Evolutionary conservation across 1,140 invertebrate genomes (phyloP).

Genomic region (Nebria ingens): DNA sequence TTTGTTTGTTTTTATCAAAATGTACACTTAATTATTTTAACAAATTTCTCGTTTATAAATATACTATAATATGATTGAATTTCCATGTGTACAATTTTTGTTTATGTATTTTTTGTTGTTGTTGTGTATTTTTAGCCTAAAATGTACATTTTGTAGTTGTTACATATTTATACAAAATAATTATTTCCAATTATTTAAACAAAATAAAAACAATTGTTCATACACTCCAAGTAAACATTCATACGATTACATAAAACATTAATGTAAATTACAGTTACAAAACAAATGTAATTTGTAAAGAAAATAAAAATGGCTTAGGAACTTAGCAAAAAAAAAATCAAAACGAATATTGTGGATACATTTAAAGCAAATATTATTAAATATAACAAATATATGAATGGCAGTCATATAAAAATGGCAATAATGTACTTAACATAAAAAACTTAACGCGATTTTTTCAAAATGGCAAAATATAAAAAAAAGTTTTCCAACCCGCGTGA

Average conservation of each 20-base stretch:
- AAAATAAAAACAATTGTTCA: no score
- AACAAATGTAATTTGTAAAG: no score
- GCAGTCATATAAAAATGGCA: no score
- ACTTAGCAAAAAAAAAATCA: no score
- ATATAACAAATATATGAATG: no score
- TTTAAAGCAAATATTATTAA: no score
- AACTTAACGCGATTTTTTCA: not conserved
- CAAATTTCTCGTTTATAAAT: not conserved
- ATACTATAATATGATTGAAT: not conserved
- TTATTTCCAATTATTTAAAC: not conserved
- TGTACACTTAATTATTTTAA: not conserved
- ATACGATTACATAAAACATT: not conserved
- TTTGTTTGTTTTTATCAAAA: conserved; percentile 3
- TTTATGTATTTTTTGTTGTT: not conserved
- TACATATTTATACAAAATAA: not conserved
- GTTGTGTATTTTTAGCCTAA: not conserved
- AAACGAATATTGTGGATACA: no score
- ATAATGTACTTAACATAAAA: no score
- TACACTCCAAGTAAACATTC: no score
- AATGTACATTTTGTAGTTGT: not conserved
- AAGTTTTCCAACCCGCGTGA: no score
- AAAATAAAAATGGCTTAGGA: no score
- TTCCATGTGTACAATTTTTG: not conserved
- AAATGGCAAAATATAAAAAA: not conserved
- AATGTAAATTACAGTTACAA: no score